These are phyloP conservation scores for Sprattus sprattus DNA, from an alignment of 2,113 vertebrate genomes.

Conservation along the genomic window DNA sequence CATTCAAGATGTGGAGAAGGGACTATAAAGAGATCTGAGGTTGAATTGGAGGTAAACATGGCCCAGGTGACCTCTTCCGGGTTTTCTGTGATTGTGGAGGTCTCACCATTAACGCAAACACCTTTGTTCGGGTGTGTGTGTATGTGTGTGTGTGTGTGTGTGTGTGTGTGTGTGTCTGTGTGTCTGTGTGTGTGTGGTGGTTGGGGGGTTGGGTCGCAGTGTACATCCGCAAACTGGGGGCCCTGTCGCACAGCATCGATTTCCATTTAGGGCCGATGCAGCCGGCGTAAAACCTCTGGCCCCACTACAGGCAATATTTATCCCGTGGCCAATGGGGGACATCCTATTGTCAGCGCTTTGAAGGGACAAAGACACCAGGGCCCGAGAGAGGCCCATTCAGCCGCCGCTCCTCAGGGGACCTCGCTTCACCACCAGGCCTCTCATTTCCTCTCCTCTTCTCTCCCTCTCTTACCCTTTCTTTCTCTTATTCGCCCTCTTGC, in stretches of 20 bases:
- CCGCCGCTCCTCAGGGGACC: constrained; percentile 54
- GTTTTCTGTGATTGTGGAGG: constrained; percentile 40
- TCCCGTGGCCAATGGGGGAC: constrained; percentile 64
- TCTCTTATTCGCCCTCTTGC: constrained; percentile 29
- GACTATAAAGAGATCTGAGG: background rate
- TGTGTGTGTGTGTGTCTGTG: background rate
- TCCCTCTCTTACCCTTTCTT: constrained; percentile 35
- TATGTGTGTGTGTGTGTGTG: constrained; percentile 5
- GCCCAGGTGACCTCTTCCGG: constrained; percentile 35
- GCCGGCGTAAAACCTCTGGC: constrained; percentile 61
- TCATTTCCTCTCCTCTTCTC: constrained; percentile 37
- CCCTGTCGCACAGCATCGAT: constrained; percentile 67
- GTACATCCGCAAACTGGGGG: constrained; percentile 29
- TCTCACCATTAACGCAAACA: constrained; percentile 43
- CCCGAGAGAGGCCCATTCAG: constrained; percentile 58
- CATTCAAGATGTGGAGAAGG: background rate
- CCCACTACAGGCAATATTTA: constrained; percentile 68
- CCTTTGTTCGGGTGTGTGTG: constrained; percentile 38
- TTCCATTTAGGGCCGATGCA: constrained; percentile 71
- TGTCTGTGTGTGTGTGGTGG: background rate
- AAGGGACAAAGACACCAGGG: constrained; percentile 54
- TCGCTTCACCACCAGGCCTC: constrained; percentile 36
- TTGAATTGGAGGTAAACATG: constrained; percentile 46
- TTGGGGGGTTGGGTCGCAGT: background rate
- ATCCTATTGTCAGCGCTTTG: constrained; percentile 59